Conservation (phyloP, 2,113 vertebrate genomes). For the Notiomystis cincta region DNA sequence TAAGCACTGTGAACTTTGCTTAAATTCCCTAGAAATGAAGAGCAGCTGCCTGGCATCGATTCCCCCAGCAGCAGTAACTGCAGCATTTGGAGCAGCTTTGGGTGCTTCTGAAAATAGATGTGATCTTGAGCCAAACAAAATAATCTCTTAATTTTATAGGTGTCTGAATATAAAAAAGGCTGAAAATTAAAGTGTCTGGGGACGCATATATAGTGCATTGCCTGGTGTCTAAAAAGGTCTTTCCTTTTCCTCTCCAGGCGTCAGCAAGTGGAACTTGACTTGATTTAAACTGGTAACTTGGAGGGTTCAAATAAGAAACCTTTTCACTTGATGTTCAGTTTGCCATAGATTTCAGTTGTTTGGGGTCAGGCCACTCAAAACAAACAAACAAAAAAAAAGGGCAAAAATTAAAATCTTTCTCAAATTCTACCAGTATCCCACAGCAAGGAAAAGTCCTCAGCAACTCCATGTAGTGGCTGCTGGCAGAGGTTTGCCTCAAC, state of each 20-base stretch:
- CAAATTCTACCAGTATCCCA: background rate
- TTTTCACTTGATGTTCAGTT: background rate
- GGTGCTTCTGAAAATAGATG: constrained; percentile 17
- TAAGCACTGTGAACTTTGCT: background rate
- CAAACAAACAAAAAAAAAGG: background rate
- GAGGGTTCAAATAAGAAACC: background rate
- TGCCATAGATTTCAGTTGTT: background rate
- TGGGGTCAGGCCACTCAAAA: background rate
- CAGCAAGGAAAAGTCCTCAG: background rate
- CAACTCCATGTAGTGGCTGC: background rate
- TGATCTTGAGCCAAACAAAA: background rate
- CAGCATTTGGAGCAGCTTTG: background rate
- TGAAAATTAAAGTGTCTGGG: background rate
- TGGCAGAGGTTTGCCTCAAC: background rate
- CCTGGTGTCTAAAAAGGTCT: background rate
- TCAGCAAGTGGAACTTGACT: background rate
- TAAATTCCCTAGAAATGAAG: constrained; percentile 28
- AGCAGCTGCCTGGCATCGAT: constrained; percentile 30
- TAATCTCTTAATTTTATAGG: constrained; percentile 19
- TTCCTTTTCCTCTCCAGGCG: background rate
- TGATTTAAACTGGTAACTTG: background rate
- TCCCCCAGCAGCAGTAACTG: background rate
- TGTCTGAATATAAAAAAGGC: background rate
- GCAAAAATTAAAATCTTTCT: background rate
- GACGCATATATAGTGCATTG: background rate